These are phyloP conservation scores for Gobiocypris rarus DNA, from an alignment of 2,113 vertebrate genomes.

Conservation along the genomic window DNA sequence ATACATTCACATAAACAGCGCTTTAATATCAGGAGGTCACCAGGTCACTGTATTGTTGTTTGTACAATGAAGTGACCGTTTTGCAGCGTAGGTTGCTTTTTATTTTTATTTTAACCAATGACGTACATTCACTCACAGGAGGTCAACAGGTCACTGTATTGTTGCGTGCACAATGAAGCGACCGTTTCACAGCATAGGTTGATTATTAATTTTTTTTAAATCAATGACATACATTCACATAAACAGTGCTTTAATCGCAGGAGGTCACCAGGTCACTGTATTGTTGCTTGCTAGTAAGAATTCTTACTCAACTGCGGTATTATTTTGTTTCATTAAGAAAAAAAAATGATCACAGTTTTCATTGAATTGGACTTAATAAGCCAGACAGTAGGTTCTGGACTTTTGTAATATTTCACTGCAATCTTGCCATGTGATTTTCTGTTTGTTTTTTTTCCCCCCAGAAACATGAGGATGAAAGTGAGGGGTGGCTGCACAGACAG, in stretches of 20 bases:
- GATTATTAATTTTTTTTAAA: background rate
- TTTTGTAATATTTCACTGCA: background rate
- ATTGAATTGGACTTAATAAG: background rate
- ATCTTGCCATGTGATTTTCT: constrained; percentile 9
- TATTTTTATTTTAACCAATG: background rate
- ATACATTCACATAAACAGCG: background rate
- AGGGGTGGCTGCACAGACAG: constrained; percentile 94
- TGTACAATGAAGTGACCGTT: background rate
- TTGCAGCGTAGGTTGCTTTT: background rate
- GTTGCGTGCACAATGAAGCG: background rate
- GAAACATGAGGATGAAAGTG: constrained; percentile 97
- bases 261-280: background rate
- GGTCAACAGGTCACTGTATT: background rate
- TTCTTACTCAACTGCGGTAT: background rate
- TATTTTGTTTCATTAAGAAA: background rate
- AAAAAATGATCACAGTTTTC: background rate
- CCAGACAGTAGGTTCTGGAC: background rate
- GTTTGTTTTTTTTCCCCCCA: constrained; percentile 64
- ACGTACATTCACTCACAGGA: background rate
- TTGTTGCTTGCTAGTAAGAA: background rate
- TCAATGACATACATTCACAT: background rate
- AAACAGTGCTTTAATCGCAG: background rate
- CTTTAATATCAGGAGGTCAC: background rate
- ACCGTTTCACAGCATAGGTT: background rate
- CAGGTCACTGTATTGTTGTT: background rate